A percentile compares a stretch with the other conserved stretches of the same genome.
Conservation (phyloP, 2,888 invertebrate species). For the Eristalis arbustorum region DNA sequence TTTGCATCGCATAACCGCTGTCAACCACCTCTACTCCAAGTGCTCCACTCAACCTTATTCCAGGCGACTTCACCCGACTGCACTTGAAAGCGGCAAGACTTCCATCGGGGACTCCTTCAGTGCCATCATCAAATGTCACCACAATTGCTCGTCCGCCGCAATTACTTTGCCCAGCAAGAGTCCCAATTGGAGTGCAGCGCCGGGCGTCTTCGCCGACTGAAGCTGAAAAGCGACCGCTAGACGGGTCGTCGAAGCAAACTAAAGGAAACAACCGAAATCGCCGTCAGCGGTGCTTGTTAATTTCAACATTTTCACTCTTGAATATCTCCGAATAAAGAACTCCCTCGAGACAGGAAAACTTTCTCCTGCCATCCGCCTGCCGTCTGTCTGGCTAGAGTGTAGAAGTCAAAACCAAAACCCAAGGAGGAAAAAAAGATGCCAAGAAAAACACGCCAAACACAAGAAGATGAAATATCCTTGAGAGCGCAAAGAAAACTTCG, state of each 20-base stretch:
- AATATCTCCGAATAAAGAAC: slow-evolving; percentile 43
- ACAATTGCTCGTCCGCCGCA: neutral
- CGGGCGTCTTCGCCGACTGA: neutral
- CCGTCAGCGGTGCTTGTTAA: slow-evolving; percentile 23
- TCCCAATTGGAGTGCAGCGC: neutral
- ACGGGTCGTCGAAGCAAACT: neutral
- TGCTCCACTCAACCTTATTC: neutral
- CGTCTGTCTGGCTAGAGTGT: slow-evolving; percentile 18
- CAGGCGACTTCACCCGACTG: neutral
- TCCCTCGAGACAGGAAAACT: slow-evolving; percentile 42
- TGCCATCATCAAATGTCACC: neutral
- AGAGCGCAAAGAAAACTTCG: slow-evolving; percentile 26
- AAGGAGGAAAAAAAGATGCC: neutral
- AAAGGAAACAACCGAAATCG: neutral
- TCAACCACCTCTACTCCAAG: neutral
- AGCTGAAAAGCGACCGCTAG: neutral
- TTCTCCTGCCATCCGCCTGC: slow-evolving; percentile 8
- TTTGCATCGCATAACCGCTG: too few species aligned
- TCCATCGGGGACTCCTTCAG: neutral
- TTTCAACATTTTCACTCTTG: slow-evolving; percentile 54
- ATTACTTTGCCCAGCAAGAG: neutral
- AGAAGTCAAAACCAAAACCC: neutral
- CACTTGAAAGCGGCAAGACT: neutral
- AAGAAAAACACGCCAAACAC: slow-evolving; percentile 2
- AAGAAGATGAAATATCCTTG: slow-evolving; percentile 16